Evolutionary conservation across 2,113 vertebrate species (phyloP).

Genomic region (Danionella cerebrum): DNA sequence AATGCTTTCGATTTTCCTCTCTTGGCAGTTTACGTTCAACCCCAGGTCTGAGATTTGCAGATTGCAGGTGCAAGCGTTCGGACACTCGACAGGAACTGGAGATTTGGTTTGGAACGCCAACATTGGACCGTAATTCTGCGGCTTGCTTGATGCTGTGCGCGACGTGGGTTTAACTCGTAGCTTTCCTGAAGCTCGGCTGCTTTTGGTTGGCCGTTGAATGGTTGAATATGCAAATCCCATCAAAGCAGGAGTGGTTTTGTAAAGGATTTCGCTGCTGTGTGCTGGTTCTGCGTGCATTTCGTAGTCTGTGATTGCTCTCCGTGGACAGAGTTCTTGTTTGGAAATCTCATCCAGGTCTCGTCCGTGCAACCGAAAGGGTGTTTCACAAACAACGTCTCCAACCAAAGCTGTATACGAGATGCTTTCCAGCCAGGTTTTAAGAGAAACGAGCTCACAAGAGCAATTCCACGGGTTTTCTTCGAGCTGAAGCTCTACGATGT

Average conservation of each 20-base stretch:
- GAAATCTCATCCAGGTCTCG: slow-evolving; percentile 91
- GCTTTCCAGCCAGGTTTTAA: slow-evolving; percentile 95
- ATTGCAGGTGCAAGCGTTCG: slow-evolving; percentile 90
- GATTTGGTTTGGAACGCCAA: slow-evolving; percentile 96
- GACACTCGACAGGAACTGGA: slow-evolving; percentile 96
- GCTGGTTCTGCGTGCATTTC: slow-evolving; percentile 86
- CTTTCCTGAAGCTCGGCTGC: slow-evolving; percentile 84
- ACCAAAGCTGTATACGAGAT: slow-evolving; percentile 90
- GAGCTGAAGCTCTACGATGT: slow-evolving; percentile 90
- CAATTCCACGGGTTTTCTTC: slow-evolving; percentile 99
- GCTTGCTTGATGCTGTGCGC: slow-evolving; percentile 74
- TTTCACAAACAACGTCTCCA: slow-evolving; percentile 95
- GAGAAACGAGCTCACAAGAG: slow-evolving; percentile 88
- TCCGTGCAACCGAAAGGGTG: slow-evolving; percentile 90
- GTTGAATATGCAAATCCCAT: slow-evolving; percentile 83
- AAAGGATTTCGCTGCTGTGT: slow-evolving; percentile 80
- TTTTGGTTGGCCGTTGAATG: slow-evolving; percentile 84
- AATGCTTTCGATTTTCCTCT: slow-evolving; percentile 88
- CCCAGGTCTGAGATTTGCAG: slow-evolving; percentile 97
- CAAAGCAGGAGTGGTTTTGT: slow-evolving; percentile 77
- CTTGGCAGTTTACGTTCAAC: slow-evolving; percentile 96
- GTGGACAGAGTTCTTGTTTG: slow-evolving; percentile 92
- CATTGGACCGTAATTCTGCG: slow-evolving; percentile 87
- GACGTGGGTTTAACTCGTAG: slow-evolving; percentile 82
- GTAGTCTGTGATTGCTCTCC: slow-evolving; percentile 87